A percentile compares a stretch with the other conserved stretches of the same genome.
Evolutionary conservation across 2,797 vertebrate genomes (phyloP).

Genomic region (Emydoidea blandingii): DNA sequence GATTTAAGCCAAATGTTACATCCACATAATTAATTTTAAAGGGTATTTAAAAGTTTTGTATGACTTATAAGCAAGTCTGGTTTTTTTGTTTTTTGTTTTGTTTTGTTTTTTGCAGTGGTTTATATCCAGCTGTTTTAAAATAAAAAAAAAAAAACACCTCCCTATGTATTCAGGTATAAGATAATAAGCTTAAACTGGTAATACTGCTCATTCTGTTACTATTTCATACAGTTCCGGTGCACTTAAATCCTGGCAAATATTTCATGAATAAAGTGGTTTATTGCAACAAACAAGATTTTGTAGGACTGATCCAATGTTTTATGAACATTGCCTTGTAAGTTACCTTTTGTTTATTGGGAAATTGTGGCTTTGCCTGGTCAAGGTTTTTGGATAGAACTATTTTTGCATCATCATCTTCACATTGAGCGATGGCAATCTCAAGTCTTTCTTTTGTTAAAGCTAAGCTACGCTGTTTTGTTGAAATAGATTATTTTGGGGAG

Average conservation of each 20-base stretch:
- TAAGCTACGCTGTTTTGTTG: too few species aligned
- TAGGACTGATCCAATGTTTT: not conserved
- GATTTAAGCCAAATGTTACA: conserved; percentile 18
- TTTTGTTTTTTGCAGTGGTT: not conserved
- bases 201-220: rapidly evolving
- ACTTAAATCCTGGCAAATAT: not conserved
- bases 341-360: not conserved
- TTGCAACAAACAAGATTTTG: conserved; percentile 4
- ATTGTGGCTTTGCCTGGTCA: not conserved
- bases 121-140: conserved; percentile 6
- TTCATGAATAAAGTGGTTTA: not conserved
- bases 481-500: too few species aligned
- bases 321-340: not conserved
- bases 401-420: not conserved
- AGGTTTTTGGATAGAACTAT: not conserved
- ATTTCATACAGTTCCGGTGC: not conserved
- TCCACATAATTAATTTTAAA: not conserved
- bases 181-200: not conserved
- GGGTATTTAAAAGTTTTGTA: not conserved
- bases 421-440: not conserved
- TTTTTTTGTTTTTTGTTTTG: not conserved
- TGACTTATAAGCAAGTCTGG: not conserved
- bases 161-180: not conserved
- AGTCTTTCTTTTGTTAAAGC: not conserved
- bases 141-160: not conserved